Conservation (phyloP, 2,113 vertebrate species). For the Gallinago media region DNA sequence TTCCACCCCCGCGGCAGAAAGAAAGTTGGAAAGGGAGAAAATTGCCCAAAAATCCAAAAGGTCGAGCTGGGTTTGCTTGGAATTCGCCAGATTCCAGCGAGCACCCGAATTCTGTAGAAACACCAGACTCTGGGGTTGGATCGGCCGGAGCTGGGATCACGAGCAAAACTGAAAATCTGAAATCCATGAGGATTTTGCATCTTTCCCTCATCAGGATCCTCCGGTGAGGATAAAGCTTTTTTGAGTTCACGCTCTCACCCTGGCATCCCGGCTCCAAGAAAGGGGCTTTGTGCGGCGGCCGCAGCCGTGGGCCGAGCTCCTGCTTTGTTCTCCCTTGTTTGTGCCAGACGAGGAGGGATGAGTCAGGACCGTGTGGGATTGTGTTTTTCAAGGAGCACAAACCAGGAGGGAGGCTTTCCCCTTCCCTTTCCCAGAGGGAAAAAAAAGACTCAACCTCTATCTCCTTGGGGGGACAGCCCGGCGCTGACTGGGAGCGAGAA, state of each 20-base stretch:
- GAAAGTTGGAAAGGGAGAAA: neutral
- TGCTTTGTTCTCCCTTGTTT: conserved; percentile 38
- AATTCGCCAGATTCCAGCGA: neutral
- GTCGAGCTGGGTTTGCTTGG: neutral
- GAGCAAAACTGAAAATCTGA: neutral
- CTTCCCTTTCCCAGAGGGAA: neutral
- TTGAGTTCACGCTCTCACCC: neutral
- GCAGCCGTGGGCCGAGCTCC: neutral
- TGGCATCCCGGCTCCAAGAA: neutral
- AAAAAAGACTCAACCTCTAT: fast-evolving
- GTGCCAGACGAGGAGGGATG: conserved; percentile 11
- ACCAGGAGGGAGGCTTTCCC: neutral
- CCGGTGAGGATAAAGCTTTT: neutral
- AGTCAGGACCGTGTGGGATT: conserved; percentile 33
- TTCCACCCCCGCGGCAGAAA: neutral
- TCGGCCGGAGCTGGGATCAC: fast-evolving
- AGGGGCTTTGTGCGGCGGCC: neutral
- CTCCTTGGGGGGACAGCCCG: fast-evolving
- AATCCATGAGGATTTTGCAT: fast-evolving
- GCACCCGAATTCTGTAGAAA: fast-evolving
- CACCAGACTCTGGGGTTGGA: neutral
- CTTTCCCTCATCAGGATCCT: neutral
- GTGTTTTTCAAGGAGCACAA: neutral
- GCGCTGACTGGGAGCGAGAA: neutral
- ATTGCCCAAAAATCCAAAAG: neutral